Evolutionary conservation across 2,888 invertebrate species (phyloP).

Genomic region (Stratiomys singularior): DNA sequence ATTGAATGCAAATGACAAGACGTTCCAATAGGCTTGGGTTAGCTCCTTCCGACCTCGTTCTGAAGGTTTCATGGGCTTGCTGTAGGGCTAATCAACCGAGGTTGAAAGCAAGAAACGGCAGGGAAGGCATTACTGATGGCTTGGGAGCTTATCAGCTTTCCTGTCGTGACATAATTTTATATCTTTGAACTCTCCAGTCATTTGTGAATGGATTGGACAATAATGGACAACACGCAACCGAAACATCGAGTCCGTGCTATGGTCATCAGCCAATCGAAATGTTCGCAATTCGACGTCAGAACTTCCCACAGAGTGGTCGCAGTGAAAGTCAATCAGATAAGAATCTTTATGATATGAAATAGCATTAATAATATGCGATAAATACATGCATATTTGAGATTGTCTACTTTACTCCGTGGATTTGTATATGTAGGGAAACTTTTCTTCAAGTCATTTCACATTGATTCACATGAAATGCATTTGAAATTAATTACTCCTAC

Average conservation of each 20-base stretch:
- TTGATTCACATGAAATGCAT: too few species aligned
- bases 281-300: not conserved
- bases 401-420: too few species aligned
- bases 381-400: not conserved
- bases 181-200: conserved; percentile 55
- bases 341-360: conserved; percentile 56
- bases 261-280: conserved; percentile 18
- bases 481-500: too few species aligned
- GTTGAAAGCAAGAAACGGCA: conserved; percentile 36
- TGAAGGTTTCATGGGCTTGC: not conserved
- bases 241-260: conserved; percentile 50
- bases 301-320: not conserved
- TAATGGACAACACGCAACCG: conserved; percentile 52
- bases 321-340: conserved; percentile 51
- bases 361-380: conserved; percentile 52
- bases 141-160: conserved; percentile 64
- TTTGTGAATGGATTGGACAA: conserved; percentile 52
- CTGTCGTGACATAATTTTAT: conserved; percentile 66
- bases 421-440: too few species aligned
- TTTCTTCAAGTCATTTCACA: too few species aligned
- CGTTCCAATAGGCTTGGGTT: conserved; percentile 1
- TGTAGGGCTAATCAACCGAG: not conserved
- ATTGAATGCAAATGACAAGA: conserved; percentile 51
- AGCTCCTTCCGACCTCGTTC: conserved; percentile 38
- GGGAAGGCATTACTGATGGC: conserved; percentile 41